Base-by-base conservation (phyloP, 2,888 invertebrate genomes). In the Drosophila subsilvestris region DNA sequence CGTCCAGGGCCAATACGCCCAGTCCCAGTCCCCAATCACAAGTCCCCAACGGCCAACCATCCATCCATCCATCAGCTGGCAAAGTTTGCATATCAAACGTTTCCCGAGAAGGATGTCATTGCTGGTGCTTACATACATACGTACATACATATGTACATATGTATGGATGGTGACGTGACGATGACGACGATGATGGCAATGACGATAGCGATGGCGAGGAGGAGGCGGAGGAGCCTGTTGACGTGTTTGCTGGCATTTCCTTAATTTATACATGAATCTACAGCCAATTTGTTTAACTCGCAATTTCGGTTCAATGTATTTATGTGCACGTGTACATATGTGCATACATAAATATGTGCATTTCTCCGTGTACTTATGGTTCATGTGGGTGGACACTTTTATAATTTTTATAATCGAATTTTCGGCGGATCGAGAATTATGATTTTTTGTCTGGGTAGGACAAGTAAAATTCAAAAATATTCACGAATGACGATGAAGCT, bases 31-130 rank as follows among this genome's bases (percentile, higher is more conserved):
- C 78, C 81, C 78, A 80, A 83, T 82, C 80, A 65, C 74, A 55
- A 57, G 51, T 20, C 51, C 70, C 76, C 77, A 58, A 22, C 50
- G 63, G 55, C 20, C 71, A 27, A 42, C 68, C 55, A 54, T 32
- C 60, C 37, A 54, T 27, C 27, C 60, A 60, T 60, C 65, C 75
- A 68, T 60, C 82, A 62, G 74, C 32, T 63, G 80, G 25, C 78
- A 58, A 68, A 65, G 83, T 86, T 82, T 82, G 83, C 82, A 82
- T 82, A 86, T 82, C 82, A 82, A 80, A 80, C 76, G 66, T 66
- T 37, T 37, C 37, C n/a, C 37, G 14, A 37, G 37, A 12, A 37
- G 37, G 37, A 6, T 37, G 29, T 22, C 22, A 54, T 14, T 17
- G 43, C 63, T 22, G 66, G 62, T 60, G 66, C 32, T 29, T n/a